Percentiles rank a stretch among this genome's conserved stretches.
These are phyloP conservation scores for Dermochelys coriacea DNA, from an alignment of 2,797 vertebrate species.

Conservation along the genomic window DNA sequence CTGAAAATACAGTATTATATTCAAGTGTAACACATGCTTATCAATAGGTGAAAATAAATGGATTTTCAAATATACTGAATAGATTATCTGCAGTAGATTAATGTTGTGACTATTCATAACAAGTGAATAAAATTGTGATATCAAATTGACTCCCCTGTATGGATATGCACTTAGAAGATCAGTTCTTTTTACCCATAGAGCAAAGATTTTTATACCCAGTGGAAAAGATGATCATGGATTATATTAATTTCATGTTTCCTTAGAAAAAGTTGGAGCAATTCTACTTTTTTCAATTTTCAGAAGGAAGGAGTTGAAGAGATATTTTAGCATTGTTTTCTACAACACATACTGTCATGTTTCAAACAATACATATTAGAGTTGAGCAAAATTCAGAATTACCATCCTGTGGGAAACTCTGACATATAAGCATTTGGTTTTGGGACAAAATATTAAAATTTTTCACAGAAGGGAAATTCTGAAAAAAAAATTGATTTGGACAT, in stretches of 20 bases:
- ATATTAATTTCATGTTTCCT: conserved; percentile 31
- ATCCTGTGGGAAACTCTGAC: neutral
- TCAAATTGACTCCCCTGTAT: conserved; percentile 69
- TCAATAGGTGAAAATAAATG: conserved; percentile 83
- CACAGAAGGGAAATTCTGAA: neutral
- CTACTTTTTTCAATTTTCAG: neutral
- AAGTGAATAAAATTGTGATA: conserved; percentile 82
- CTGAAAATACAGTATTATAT: conserved; percentile 82
- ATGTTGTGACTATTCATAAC: conserved; percentile 79
- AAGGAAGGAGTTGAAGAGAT: neutral
- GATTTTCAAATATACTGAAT: conserved; percentile 80
- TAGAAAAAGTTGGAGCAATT: neutral
- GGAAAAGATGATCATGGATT: neutral
- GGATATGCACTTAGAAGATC: conserved; percentile 36
- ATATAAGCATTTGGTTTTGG: neutral
- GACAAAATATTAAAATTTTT: neutral
- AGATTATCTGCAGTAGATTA: conserved; percentile 77
- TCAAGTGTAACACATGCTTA: conserved; percentile 83
- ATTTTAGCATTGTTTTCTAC: neutral
- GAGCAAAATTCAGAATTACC: neutral
- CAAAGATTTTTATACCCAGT: neutral
- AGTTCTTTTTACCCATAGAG: conserved; percentile 34
- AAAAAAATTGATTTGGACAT: neutral
- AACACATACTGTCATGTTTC: neutral
- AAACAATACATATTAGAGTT: neutral